phyloP scores from a whole-genome alignment of 2,888 invertebrate species.

The Deilephila porcellus region DNA sequence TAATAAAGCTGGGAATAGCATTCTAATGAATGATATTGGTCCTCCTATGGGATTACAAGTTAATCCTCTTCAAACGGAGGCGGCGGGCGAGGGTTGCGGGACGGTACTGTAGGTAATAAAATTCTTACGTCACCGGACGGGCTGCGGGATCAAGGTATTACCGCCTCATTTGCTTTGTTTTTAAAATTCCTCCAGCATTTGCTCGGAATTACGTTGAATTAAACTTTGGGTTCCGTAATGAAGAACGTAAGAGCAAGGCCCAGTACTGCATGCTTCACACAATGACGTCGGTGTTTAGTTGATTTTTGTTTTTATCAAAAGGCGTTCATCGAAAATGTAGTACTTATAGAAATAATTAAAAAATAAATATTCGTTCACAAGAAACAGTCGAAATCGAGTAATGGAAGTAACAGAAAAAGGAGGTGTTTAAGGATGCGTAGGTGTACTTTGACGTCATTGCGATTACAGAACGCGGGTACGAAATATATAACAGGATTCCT shows the following conservation, averaged over 20 bases:
- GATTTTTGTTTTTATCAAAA: too few relatives aligned
- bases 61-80: constrained; percentile 79
- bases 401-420: too few relatives aligned
- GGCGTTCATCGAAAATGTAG: too few relatives aligned
- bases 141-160: constrained; percentile 64
- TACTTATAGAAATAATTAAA: too few relatives aligned
- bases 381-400: too few relatives aligned
- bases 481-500: too few relatives aligned
- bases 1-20: constrained; percentile 77
- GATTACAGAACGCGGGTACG: too few relatives aligned
- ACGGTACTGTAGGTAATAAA: constrained; percentile 68
- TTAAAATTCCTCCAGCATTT: constrained; percentile 37
- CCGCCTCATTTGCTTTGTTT: constrained; percentile 64
- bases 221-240: constrained; percentile 4
- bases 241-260: background rate
- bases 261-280: background rate
- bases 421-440: too few relatives aligned
- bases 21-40: constrained; percentile 82
- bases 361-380: too few relatives aligned
- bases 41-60: constrained; percentile 80
- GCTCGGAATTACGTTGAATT: constrained; percentile 22
- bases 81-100: constrained; percentile 46
- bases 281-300: background rate
- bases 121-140: constrained; percentile 74
- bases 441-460: too few relatives aligned